Evolutionary conservation across 1,140 invertebrate genomes (phyloP).

Genomic region (Drosophila mayri): DNA sequence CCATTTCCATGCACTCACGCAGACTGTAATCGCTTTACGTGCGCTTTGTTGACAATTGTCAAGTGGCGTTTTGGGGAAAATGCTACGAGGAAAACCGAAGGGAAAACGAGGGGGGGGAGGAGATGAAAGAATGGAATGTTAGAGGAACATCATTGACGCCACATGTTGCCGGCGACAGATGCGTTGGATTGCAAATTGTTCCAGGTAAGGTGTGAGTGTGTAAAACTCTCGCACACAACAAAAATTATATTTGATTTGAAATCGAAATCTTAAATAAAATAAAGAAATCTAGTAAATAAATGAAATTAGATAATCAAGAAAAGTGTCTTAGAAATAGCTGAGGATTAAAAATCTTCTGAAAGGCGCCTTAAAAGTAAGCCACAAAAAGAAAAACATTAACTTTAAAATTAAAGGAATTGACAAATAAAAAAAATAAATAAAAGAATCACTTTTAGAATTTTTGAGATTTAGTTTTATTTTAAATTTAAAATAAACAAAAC

Average conservation of each 20-base stretch:
- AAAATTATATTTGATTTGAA: background rate
- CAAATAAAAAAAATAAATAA: too few relatives aligned
- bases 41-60: constrained; percentile 66
- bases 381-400: background rate
- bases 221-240: background rate
- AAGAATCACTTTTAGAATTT: too few relatives aligned
- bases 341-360: background rate
- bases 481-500: too few relatives aligned
- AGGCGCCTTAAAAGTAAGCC: background rate
- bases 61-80: constrained; percentile 29
- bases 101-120: background rate
- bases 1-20: constrained; percentile 58
- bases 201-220: constrained; percentile 24
- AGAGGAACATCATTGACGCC: constrained; percentile 50
- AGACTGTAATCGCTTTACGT: constrained; percentile 63
- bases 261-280: background rate
- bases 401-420: too few relatives aligned
- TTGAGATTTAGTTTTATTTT: too few relatives aligned
- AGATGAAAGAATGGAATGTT: background rate
- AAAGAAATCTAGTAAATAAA: too few relatives aligned
- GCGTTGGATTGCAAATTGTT: constrained; percentile 52
- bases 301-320: background rate
- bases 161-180: constrained; percentile 58
- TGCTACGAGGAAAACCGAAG: background rate
- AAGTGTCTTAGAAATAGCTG: background rate